phyloP scores from a whole-genome alignment of 2,797 vertebrate genomes.

The Xenentodon cancila region DNA sequence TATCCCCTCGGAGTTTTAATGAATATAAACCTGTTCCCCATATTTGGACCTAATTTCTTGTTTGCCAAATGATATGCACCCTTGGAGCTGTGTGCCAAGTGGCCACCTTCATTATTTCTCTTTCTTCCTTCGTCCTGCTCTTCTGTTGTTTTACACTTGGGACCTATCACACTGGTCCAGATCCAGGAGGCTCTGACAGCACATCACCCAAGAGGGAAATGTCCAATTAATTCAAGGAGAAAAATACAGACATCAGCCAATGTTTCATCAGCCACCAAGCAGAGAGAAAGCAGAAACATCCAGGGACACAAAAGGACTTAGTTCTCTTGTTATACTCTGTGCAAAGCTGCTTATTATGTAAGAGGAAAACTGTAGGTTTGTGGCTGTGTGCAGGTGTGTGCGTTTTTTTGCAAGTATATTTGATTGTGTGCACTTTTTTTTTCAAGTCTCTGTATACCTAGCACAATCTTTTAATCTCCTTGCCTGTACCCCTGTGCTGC shows the following conservation, averaged over 20 bases:
- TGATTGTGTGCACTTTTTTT: constrained; percentile 22
- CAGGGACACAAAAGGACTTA: constrained; percentile 12
- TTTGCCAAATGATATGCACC: constrained; percentile 41
- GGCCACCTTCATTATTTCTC: constrained; percentile 20
- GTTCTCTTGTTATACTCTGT: constrained; percentile 26
- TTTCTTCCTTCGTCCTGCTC: constrained; percentile 28
- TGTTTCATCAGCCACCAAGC: constrained; percentile 42
- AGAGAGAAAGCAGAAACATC: constrained; percentile 25
- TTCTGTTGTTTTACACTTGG: constrained; percentile 61
- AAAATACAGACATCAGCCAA: constrained; percentile 63
- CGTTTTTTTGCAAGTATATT: constrained; percentile 18
- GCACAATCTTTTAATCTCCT: constrained; percentile 76
- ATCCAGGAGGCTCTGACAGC: constrained; percentile 66
- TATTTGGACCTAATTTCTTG: constrained; percentile 55
- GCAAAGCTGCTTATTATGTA: constrained; percentile 30
- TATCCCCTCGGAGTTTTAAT: neutral
- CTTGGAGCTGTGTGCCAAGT: constrained; percentile 40
- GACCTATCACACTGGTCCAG: constrained; percentile 75
- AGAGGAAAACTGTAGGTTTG: neutral
- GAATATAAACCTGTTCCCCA: constrained; percentile 19
- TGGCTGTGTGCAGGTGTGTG: constrained; percentile 2
- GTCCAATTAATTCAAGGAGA: constrained; percentile 70
- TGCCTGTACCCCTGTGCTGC: constrained; percentile 47
- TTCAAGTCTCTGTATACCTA: constrained; percentile 48
- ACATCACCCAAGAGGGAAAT: constrained; percentile 69